Evolutionary conservation across 1,140 invertebrate species (phyloP).

Genomic region (Apis dorsata): DNA sequence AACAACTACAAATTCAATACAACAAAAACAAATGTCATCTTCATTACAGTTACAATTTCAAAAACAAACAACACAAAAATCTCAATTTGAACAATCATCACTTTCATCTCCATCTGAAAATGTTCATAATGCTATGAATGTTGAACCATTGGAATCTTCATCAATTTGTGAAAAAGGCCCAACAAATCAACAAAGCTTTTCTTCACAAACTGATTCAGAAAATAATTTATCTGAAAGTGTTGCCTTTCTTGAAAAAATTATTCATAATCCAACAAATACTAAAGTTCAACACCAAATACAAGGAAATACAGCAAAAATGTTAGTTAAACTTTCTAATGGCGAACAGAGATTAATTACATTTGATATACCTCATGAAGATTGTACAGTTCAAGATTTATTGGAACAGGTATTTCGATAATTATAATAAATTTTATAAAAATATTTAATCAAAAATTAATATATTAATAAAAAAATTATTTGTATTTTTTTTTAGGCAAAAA

Average conservation of each 20-base stretch:
- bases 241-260: constrained; percentile 73
- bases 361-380: constrained; percentile 88
- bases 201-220: constrained; percentile 60
- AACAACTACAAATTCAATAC: constrained; percentile 31
- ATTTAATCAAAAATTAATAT: no score
- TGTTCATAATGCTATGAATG: constrained; percentile 56
- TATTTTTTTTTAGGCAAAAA: constrained; percentile 81
- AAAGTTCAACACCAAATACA: constrained; percentile 78
- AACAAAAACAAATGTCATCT: constrained; percentile 73
- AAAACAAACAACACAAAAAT: constrained; percentile 55
- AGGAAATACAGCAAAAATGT: constrained; percentile 86
- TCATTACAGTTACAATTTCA: constrained; percentile 70
- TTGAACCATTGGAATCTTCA: constrained; percentile 54
- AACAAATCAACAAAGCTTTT: constrained; percentile 50
- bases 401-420: constrained; percentile 82
- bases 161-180: constrained; percentile 34
- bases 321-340: constrained; percentile 86
- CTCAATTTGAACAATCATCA: constrained; percentile 66
- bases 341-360: constrained; percentile 90
- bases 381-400: constrained; percentile 88
- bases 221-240: constrained; percentile 64
- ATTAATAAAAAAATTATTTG: constrained; percentile 36
- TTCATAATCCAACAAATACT: constrained; percentile 71
- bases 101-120: constrained; percentile 15
- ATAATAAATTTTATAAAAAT: background rate